Evolutionary conservation across 53 echinoderm and acorn worm species (phyloP), one percentile per base, ranked within the genome.

Genomic region (Henricia sp.): DNA sequence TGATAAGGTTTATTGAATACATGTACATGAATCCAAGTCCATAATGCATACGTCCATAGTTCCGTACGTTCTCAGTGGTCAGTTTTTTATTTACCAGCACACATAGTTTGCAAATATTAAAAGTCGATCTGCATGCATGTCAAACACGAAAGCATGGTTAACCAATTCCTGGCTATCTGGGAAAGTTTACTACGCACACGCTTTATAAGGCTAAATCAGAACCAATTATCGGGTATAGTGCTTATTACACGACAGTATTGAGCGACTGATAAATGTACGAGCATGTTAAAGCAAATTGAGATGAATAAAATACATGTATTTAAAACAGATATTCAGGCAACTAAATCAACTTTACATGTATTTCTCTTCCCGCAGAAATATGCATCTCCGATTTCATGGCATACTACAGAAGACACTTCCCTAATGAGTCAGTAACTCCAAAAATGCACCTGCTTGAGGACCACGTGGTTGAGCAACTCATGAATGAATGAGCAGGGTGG

Each of bases 391-490:
- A 46, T 48, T 88, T 80, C 40, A 88, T 88, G 71, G 24, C 5
- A 11, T 56, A 48, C 33, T 88, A 48, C 60, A 41, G 88, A 14
- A 42, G 41, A 28, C 52, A 62, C 37, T 66, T 86, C 35, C 86
- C 86, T 26, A n/a, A 6, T 3, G 60, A 55, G 37, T 48, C 55
- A 1, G 50, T 89, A 1, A 74, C 90, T 3, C 90, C 85, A 5
- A 89, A 89, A 37, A 67, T 83, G 26, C 90, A 89, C 40, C 55
- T 89, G 32, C 55, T 89, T 36, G 85, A 89, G 62, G 14, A 50
- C 24, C 90, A 85, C 35, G 71, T 51, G 19, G 33, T 89, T 25
- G 75, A 67, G 11, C 68, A 58, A 57, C 42, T 85, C 0, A 19
- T 43, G 4, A 25, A 52, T 85, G 58, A 69, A 77, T 19, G 90